Conservation (phyloP, 2,888 invertebrate species). For the Acleris sparsana region DNA sequence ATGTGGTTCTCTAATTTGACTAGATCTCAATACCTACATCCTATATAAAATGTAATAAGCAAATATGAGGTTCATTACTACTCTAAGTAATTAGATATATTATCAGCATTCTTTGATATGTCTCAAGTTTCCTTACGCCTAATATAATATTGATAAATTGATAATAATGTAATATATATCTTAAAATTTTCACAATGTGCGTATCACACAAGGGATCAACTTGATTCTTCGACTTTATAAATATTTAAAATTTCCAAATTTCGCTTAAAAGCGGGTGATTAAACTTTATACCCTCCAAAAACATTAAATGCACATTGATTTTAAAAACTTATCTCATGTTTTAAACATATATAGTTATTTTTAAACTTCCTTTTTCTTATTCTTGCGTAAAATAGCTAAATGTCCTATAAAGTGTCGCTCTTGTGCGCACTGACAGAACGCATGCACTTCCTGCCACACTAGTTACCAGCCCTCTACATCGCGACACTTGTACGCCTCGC, state of each 20-base stretch:
- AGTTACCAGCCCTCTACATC: too few relatives aligned
- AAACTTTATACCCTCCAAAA: neutral
- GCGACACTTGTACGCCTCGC: too few relatives aligned
- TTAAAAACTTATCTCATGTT: too few relatives aligned
- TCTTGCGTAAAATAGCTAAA: too few relatives aligned
- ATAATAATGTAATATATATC: neutral
- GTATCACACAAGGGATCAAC: conserved; percentile 24
- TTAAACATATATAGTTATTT: too few relatives aligned
- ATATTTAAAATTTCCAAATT: conserved; percentile 16
- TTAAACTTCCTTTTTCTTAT: too few relatives aligned
- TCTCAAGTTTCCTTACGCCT: conserved; percentile 30
- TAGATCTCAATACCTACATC: neutral
- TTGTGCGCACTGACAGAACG: neutral
- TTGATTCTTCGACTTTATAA: conserved; percentile 16
- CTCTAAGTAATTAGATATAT: conserved; percentile 1
- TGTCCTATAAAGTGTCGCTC: too few relatives aligned
- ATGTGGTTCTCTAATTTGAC: neutral
- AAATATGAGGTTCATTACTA: neutral
- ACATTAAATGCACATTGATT: neutral
- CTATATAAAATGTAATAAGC: neutral
- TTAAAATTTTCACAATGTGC: conserved; percentile 30
- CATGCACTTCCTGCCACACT: too few relatives aligned
- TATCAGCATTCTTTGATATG: conserved; percentile 37
- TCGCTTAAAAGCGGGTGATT: conserved; percentile 20
- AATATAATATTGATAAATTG: neutral